Percentiles rank a stretch among this genome's conserved stretches.
Conservation (phyloP, 2,888 invertebrate genomes). For the Drosophila pseudotakahashii region DNA sequence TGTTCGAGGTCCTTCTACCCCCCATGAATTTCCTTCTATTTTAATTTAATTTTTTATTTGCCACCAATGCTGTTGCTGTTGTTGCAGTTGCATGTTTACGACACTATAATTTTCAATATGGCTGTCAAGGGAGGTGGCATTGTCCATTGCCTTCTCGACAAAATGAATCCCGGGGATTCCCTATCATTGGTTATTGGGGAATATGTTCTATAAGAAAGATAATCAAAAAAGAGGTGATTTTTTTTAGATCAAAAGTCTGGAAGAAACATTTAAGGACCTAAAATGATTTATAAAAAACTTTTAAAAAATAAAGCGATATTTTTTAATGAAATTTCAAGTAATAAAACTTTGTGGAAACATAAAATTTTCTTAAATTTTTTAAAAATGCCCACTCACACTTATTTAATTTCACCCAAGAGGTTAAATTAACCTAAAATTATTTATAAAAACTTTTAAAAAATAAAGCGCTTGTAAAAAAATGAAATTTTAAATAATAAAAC, state of each 20-base stretch:
- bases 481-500: too few relatives aligned
- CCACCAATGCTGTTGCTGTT: conserved; percentile 31
- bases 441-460: background rate
- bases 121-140: conserved; percentile 18
- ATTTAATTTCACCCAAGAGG: background rate
- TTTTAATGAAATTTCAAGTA: too few relatives aligned
- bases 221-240: too few relatives aligned
- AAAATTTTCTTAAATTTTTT: background rate
- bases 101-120: conserved; percentile 75
- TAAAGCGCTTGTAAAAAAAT: background rate
- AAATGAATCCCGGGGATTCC: background rate
- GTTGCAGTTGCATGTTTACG: conserved; percentile 72
- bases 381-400: background rate
- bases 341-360: too few relatives aligned
- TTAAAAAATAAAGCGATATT: background rate
- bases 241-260: background rate
- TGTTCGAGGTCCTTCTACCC: conserved; percentile 34
- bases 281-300: background rate
- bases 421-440: background rate
- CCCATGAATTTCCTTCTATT: conserved; percentile 58
- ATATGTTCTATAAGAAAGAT: background rate
- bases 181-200: background rate
- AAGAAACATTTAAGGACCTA: background rate
- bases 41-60: conserved; percentile 55
- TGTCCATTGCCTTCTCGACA: conserved; percentile 1